Evolutionary conservation across 2,113 vertebrate genomes (phyloP).

Genomic region (Erythrocercus mccallii): DNA sequence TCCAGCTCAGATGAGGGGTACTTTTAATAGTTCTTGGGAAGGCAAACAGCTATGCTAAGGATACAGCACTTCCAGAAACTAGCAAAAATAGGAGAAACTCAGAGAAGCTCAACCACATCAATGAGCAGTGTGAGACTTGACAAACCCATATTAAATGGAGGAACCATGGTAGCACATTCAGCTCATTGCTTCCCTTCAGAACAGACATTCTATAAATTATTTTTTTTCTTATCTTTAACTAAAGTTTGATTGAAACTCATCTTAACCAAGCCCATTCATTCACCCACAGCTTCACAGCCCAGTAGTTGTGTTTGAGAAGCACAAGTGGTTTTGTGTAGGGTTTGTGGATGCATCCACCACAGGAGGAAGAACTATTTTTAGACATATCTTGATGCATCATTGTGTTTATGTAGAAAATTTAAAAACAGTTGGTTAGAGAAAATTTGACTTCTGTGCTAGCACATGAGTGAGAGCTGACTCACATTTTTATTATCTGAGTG

Average conservation of each 20-base stretch:
- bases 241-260: not conserved
- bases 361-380: constrained; percentile 16
- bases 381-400: constrained; percentile 27
- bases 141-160: not conserved
- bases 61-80: not conserved
- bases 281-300: not conserved
- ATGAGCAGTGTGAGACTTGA: not conserved
- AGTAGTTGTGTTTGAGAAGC: not conserved
- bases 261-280: not conserved
- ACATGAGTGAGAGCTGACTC: constrained; percentile 39
- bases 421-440: constrained; percentile 44
- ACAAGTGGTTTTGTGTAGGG: constrained; percentile 15
- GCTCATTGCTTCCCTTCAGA: not conserved
- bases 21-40: not conserved
- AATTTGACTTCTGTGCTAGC: constrained; percentile 1
- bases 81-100: not conserved
- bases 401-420: constrained; percentile 48
- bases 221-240: not conserved
- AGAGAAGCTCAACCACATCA: not conserved
- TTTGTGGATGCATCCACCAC: not conserved
- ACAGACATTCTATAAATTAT: not conserved
- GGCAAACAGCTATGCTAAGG: not conserved
- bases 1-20: not conserved
- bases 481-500: constrained; percentile 48
- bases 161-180: not conserved